Conservation (phyloP, 2,888 invertebrate species). For the Cephus rjabovi region DNA sequence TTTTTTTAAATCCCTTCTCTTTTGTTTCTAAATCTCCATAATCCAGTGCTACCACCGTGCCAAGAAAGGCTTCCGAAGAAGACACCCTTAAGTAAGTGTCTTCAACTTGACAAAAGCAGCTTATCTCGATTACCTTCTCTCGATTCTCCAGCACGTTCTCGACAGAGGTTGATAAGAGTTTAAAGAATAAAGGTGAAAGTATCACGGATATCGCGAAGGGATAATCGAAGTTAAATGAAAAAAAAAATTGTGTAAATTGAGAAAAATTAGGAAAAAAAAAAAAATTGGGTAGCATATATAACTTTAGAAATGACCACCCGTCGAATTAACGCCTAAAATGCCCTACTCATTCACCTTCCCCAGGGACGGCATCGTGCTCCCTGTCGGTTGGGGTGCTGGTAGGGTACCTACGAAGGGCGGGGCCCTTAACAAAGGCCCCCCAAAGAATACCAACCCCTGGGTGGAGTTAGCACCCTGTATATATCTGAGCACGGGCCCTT, state of each 20-base stretch:
- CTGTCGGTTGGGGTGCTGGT: not conserved
- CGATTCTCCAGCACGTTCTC: slow-evolving; percentile 35
- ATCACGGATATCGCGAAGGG: not conserved
- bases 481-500: slow-evolving; percentile 40
- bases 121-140: slow-evolving; percentile 36
- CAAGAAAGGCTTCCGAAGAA: not conserved
- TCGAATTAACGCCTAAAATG: slow-evolving; percentile 58
- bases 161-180: slow-evolving; percentile 20
- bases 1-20: not conserved
- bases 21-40: not conserved
- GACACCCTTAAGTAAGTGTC: not conserved
- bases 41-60: not conserved
- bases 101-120: not conserved
- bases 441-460: slow-evolving; percentile 58
- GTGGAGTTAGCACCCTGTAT: slow-evolving; percentile 60
- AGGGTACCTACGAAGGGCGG: slow-evolving; percentile 13
- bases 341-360: slow-evolving; percentile 49
- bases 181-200: slow-evolving; percentile 6
- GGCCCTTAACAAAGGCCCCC: slow-evolving; percentile 31
- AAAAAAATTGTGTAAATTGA: not conserved
- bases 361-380: slow-evolving; percentile 28
- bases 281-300: not conserved
- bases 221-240: not conserved
- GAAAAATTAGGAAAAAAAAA: not conserved
- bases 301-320: slow-evolving; percentile 45